Conservation (phyloP, 2,888 invertebrate species). For the Cephonodes hylas region DNA sequence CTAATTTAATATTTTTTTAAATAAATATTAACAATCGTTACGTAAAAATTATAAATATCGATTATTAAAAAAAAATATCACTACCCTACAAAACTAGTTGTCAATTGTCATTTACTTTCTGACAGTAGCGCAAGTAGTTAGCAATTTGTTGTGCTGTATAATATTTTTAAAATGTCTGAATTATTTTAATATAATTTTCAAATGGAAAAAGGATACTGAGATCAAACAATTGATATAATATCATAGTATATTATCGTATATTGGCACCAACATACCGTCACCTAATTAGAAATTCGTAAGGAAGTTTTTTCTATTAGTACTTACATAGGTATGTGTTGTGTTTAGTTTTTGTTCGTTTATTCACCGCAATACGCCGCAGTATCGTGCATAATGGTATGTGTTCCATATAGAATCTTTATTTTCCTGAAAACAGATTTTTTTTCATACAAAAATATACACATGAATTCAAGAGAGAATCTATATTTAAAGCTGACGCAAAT, state of each 20-base stretch:
- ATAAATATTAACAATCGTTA: too few species aligned
- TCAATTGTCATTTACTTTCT: too few species aligned
- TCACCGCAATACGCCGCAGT: slow-evolving; percentile 36
- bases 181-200: not conserved
- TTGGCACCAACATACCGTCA: not conserved
- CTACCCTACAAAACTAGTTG: too few species aligned
- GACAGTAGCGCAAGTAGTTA: not conserved
- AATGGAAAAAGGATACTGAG: not conserved
- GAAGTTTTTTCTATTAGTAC: slow-evolving; percentile 26
- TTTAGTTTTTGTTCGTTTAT: slow-evolving; percentile 43
- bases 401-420: slow-evolving; percentile 15
- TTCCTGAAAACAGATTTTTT: not conserved
- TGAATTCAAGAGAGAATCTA: slow-evolving; percentile 34
- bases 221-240: not conserved
- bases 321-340: slow-evolving; percentile 34
- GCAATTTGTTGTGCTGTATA: not conserved
- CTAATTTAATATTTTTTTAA: too few species aligned
- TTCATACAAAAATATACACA: not conserved
- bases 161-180: not conserved
- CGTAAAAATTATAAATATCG: too few species aligned
- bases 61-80: too few species aligned
- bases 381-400: slow-evolving; percentile 55
- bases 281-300: slow-evolving; percentile 40
- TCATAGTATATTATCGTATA: not conserved
- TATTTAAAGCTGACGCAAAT: slow-evolving; percentile 56